A percentile compares a stretch with the other conserved stretches of the same genome.
Conservation (phyloP, 64 coral and sea anemone species). For the Pachyseris speciosa region DNA sequence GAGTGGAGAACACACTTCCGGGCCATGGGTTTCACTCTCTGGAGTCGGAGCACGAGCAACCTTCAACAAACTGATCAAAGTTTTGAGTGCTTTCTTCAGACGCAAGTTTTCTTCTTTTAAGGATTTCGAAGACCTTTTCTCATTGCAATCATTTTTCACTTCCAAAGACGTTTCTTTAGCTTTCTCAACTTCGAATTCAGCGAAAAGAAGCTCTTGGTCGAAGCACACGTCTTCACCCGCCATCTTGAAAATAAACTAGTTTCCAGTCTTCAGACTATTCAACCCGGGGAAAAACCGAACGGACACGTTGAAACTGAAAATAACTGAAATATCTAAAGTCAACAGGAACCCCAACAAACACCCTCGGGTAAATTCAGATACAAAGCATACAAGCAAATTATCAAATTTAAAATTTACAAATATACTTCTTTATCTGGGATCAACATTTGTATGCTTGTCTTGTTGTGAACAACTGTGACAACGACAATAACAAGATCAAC, state of each 20-base stretch:
- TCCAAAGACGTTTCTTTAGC: neutral
- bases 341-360: too few species aligned
- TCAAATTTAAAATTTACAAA: too few species aligned
- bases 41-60: neutral
- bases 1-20: constrained; percentile 32
- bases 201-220: constrained; percentile 61
- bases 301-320: too few species aligned
- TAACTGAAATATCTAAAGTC: too few species aligned
- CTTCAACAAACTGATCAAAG: constrained; percentile 10
- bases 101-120: constrained; percentile 55
- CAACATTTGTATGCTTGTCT: too few species aligned
- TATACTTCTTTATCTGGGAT: too few species aligned
- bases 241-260: constrained; percentile 37
- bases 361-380: too few species aligned
- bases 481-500: too few species aligned
- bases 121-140: neutral
- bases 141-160: neutral
- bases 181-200: constrained; percentile 45
- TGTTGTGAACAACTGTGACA: too few species aligned
- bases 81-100: constrained; percentile 15
- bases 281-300: neutral
- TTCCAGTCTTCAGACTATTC: neutral
- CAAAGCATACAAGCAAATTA: too few species aligned
- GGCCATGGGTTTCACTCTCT: neutral
- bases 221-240: constrained; percentile 41